Evolutionary conservation across 2,113 vertebrate species (phyloP).

Genomic region (Misgurnus anguillicaudatus): DNA sequence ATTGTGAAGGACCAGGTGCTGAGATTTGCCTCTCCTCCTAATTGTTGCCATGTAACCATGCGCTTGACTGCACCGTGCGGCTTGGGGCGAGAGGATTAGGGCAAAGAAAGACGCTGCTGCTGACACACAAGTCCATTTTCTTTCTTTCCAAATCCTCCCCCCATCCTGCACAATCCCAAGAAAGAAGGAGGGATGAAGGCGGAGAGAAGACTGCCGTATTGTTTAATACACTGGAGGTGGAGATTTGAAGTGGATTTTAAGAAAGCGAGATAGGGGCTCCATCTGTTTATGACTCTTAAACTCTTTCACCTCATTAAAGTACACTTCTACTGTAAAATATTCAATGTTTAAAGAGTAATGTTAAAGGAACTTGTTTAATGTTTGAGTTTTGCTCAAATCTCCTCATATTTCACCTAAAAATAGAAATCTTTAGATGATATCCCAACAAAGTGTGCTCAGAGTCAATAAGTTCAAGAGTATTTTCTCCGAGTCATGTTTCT

Average conservation of each 20-base stretch:
- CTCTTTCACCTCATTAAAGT: constrained; percentile 19
- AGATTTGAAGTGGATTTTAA: constrained; percentile 38
- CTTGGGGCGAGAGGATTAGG: constrained; percentile 74
- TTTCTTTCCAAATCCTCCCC: constrained; percentile 60
- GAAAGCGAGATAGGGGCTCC: constrained; percentile 22
- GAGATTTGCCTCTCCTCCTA: constrained; percentile 61
- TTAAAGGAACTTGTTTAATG: neutral
- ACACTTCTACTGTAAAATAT: constrained; percentile 1
- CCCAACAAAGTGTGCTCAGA: no score
- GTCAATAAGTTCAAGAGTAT: no score
- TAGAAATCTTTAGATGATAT: no score
- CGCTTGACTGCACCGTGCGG: constrained; percentile 77
- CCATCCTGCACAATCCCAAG: constrained; percentile 33
- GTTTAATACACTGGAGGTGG: constrained; percentile 40
- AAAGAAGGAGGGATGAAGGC: constrained; percentile 32
- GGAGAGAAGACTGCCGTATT: constrained; percentile 20
- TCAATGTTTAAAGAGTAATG: no score
- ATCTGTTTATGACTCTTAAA: constrained; percentile 29
- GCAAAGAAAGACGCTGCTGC: constrained; percentile 66
- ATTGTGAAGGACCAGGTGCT: constrained; percentile 82
- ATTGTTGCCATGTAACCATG: constrained; percentile 78
- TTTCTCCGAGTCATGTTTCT: no score
- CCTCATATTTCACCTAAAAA: no score
- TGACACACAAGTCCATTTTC: constrained; percentile 70
- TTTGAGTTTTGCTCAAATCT: no score